phyloP scores from a whole-genome alignment of 2,888 invertebrate species.

The Lissonota sp. region DNA sequence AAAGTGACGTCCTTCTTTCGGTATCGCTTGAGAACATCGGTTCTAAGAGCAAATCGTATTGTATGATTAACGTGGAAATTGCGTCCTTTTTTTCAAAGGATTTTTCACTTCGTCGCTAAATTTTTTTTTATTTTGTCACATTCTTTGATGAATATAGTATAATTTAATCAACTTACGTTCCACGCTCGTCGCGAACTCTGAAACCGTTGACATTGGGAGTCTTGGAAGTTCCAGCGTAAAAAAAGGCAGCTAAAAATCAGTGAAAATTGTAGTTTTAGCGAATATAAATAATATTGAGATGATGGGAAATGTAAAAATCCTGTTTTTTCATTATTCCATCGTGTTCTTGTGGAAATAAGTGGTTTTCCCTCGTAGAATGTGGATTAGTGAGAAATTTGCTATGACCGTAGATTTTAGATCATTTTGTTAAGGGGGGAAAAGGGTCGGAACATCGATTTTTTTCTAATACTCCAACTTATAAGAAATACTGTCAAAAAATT shows the following conservation, averaged over 20 bases:
- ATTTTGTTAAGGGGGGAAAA: too few species aligned
- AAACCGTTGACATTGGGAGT: constrained; percentile 89
- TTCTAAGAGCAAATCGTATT: constrained; percentile 83
- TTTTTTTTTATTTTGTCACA: neutral
- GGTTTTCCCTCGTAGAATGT: too few species aligned
- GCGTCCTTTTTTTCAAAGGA: neutral
- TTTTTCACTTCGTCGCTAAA: neutral
- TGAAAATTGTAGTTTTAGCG: neutral
- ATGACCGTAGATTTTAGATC: too few species aligned
- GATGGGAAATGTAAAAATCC: neutral
- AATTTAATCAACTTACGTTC: constrained; percentile 85
- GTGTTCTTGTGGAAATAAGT: too few species aligned
- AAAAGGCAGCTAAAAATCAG: constrained; percentile 91
- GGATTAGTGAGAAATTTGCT: too few species aligned
- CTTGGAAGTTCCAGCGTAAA: constrained; percentile 92
- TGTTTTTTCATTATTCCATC: too few species aligned
- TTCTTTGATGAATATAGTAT: constrained; percentile 1
- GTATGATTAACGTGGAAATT: constrained; percentile 25
- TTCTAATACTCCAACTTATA: too few species aligned
- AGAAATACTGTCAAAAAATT: too few species aligned
- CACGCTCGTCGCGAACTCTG: constrained; percentile 93
- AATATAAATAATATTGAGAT: neutral
- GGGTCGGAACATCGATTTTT: too few species aligned
- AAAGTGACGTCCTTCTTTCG: constrained; percentile 93
- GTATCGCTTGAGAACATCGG: constrained; percentile 91